Conservation (phyloP, 2,797 vertebrate genomes). For the Heterohyrax brucei region DNA sequence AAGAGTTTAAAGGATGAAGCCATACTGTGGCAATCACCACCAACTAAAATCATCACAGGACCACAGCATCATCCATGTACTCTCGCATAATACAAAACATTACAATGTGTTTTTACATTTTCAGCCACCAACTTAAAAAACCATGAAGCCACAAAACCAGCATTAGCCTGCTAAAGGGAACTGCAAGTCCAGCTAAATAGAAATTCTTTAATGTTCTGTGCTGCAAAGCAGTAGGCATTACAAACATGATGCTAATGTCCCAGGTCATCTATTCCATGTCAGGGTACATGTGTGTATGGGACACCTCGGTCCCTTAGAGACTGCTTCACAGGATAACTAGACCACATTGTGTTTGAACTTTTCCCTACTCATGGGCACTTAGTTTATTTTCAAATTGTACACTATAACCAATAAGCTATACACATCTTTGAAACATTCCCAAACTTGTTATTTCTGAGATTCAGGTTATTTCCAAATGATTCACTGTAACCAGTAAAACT, state of each 20-base stretch:
- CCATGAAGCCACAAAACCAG: neutral
- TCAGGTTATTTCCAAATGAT: neutral
- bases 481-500: neutral
- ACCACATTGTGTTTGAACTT: neutral
- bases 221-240: neutral
- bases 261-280: neutral
- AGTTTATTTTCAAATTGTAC: neutral
- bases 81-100: neutral
- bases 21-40: neutral
- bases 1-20: neutral
- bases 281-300: accelerated
- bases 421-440: neutral
- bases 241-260: neutral
- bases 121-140: neutral
- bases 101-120: neutral
- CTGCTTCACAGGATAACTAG: neutral
- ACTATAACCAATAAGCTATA: neutral
- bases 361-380: neutral
- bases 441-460: neutral
- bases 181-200: neutral
- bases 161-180: neutral
- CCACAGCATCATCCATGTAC: neutral
- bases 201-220: neutral
- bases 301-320: neutral
- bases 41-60: neutral